A percentile compares a stretch with the other conserved stretches of the same genome.
These are phyloP conservation scores for Noctua janthe DNA, from an alignment of 2,888 invertebrate genomes.

Conservation along the genomic window DNA sequence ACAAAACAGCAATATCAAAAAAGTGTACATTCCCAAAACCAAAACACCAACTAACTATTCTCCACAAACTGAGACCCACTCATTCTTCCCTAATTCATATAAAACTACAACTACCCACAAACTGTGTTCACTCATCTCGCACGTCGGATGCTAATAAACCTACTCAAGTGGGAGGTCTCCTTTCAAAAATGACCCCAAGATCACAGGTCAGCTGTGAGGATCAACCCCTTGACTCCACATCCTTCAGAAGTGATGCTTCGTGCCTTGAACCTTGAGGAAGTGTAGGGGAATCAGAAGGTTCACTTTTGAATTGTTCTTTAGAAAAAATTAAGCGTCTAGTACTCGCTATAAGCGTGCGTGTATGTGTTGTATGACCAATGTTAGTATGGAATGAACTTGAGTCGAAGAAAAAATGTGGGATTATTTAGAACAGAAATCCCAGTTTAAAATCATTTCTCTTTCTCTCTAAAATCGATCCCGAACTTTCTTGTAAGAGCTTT, in stretches of 20 bases:
- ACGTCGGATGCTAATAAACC: slow-evolving; percentile 64
- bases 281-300: slow-evolving; percentile 37
- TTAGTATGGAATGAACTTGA: background rate
- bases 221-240: slow-evolving; percentile 68
- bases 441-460: background rate
- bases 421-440: background rate
- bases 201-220: slow-evolving; percentile 67
- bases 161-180: slow-evolving; percentile 65
- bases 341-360: background rate
- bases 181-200: slow-evolving; percentile 70
- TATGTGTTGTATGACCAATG: background rate
- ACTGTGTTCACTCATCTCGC: slow-evolving; percentile 64
- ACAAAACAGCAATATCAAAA: background rate
- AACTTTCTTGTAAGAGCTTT: background rate
- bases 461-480: background rate
- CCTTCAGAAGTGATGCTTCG: slow-evolving; percentile 60
- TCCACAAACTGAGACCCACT: slow-evolving; percentile 1
- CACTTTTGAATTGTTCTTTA: slow-evolving; percentile 5
- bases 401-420: background rate
- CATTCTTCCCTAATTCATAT: slow-evolving; percentile 56
- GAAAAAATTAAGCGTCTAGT: background rate
- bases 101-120: slow-evolving; percentile 64
- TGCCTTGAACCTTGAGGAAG: slow-evolving; percentile 30
- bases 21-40: background rate
- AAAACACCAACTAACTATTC: slow-evolving; percentile 1